Percentiles rank a stretch among this genome's conserved stretches.
phyloP scores from a whole-genome alignment of 2,113 vertebrate genomes.

The Pleuronectes platessa region DNA sequence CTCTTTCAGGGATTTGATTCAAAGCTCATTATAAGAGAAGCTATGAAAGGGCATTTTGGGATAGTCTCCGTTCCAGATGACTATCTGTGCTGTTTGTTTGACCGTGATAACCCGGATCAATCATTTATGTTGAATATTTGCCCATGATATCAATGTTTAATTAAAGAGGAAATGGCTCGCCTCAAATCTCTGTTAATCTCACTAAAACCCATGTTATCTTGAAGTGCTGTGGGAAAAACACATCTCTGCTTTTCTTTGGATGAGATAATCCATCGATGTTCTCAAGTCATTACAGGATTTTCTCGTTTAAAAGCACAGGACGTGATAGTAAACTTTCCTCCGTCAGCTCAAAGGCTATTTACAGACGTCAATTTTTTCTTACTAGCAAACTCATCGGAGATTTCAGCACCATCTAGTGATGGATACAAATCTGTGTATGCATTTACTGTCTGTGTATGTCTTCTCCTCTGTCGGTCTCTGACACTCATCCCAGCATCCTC shows the following conservation, averaged over 20 bases:
- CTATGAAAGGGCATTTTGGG: conserved; percentile 58
- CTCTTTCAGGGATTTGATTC: conserved; percentile 46
- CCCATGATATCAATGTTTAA: conserved; percentile 60
- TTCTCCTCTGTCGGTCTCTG: conserved; percentile 13
- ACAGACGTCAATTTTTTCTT: conserved; percentile 1
- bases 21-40: conserved; percentile 58
- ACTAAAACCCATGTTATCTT: conserved; percentile 39
- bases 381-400: neutral
- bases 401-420: conserved; percentile 51
- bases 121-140: conserved; percentile 65
- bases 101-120: conserved; percentile 55
- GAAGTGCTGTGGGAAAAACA: conserved; percentile 41
- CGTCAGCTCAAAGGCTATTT: neutral
- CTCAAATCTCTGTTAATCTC: conserved; percentile 53
- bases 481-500: conserved; percentile 26
- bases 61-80: conserved; percentile 47
- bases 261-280: conserved; percentile 34
- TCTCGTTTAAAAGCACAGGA: conserved; percentile 33
- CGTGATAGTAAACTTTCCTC: conserved; percentile 19
- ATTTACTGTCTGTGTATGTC: conserved; percentile 21
- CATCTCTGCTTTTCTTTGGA: conserved; percentile 19
- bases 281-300: conserved; percentile 26
- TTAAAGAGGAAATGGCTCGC: conserved; percentile 49
- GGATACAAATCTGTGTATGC: conserved; percentile 6
- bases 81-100: conserved; percentile 50